Base-by-base conservation (phyloP, 2,888 invertebrate species). In the Cryptophagus acutangulus region DNA sequence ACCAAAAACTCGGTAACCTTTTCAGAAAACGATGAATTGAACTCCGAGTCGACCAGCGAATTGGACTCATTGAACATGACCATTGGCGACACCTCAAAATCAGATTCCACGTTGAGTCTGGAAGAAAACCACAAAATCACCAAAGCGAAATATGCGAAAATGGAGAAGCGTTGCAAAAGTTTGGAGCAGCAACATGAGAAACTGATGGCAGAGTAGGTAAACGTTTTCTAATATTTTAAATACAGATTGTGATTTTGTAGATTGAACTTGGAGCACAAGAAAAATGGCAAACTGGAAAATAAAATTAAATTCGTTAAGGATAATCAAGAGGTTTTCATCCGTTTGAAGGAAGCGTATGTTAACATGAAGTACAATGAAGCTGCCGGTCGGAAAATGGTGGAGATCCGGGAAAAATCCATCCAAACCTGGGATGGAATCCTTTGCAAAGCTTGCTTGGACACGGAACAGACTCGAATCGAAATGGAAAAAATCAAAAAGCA, bases 271-370 rank as follows among this genome's bases (percentile, higher is more conserved):
- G 63, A 65, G 46, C 48, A 43, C 38, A 43, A 46, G 9, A 59
- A 49, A 48, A 52, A 55, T 14, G 40, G 44, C 2, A 62, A 62
- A 40, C 46, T 58, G 24, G 59, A 63, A 36, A 58, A 59, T 31
- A 63, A 66, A 37, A 48, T 66, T 1, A 56, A 62, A 34, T 66
- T 61, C 41, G 60, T 65, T 10, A 60, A 63, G 45, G 62, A 63
- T 29, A 63, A 66, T 36, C 61, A 65, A 33, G 57, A 57, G 30
- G 55, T 64, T 6, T 63, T 65, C 34, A 60, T 61, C 38, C 56
- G 58, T 36, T 38, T 66, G 15, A 62, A 61, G 41, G 57, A 66
- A 43, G 61, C 63, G 2, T 65, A 64, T 39, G 51, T 64, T 17
- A 60, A 53, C 37, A 55, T 63, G 59, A 65, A 63, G 46, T 62